phyloP scores from a whole-genome alignment of 2,797 vertebrate species.

The Gymnocypris eckloni region DNA sequence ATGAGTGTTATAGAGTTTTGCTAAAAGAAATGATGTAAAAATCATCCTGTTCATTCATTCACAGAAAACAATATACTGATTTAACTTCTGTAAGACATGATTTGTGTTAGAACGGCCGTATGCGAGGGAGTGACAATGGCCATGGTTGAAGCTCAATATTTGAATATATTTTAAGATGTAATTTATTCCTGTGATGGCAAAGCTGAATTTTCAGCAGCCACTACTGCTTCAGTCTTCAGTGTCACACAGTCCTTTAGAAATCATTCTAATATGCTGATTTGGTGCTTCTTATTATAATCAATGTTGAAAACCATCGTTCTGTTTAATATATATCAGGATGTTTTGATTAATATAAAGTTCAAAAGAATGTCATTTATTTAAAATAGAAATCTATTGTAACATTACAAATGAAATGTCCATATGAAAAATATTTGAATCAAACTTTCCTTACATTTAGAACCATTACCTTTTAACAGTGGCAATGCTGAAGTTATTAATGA shows the following conservation, averaged over 20 bases:
- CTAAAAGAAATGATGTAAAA: background rate
- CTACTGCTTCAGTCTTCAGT: background rate
- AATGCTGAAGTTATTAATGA: background rate
- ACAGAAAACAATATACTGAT: background rate
- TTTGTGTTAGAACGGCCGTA: background rate
- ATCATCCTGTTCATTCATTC: background rate
- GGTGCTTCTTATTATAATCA: background rate
- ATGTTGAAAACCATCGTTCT: background rate
- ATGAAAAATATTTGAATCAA: background rate
- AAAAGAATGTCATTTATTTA: background rate
- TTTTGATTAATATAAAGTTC: background rate
- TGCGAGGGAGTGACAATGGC: background rate
- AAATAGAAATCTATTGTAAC: background rate
- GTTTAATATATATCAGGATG: background rate
- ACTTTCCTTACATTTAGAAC: background rate
- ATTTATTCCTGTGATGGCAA: background rate
- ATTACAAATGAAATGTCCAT: background rate
- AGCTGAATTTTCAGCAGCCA: background rate
- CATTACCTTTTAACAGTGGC: background rate
- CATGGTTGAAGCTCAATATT: background rate
- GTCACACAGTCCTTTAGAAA: background rate
- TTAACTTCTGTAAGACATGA: background rate
- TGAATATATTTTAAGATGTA: background rate
- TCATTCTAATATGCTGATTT: background rate
- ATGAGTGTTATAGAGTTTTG: background rate